A percentile compares a stretch with the other conserved stretches of the same genome.
Conservation (phyloP, 2,888 invertebrate genomes). For the Lissonota sp. region DNA sequence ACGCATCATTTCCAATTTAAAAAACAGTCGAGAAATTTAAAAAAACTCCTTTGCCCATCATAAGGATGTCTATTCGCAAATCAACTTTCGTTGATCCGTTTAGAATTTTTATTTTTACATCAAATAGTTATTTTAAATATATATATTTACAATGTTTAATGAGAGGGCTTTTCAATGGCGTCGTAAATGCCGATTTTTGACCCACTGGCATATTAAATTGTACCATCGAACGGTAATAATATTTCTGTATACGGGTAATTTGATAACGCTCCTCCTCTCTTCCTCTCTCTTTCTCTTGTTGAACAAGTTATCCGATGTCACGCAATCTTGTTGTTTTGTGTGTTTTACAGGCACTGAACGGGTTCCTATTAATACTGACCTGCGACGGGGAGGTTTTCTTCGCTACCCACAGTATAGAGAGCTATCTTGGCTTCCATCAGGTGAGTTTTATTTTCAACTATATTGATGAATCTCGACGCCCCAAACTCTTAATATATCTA, state of each 20-base stretch:
- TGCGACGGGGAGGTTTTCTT: slow-evolving; percentile 99
- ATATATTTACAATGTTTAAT: no score
- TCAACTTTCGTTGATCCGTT: no score
- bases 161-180: no score
- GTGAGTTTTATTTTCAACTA: slow-evolving; percentile 86
- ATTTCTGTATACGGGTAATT: slow-evolving; percentile 59
- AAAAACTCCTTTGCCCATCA: no score
- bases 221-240: slow-evolving; percentile 25
- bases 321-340: slow-evolving; percentile 64
- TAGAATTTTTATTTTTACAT: no score
- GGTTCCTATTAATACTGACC: slow-evolving; percentile 99
- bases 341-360: slow-evolving; percentile 95
- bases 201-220: slow-evolving; percentile 27
- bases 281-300: slow-evolving; percentile 31
- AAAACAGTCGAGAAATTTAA: no score
- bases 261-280: slow-evolving; percentile 55
- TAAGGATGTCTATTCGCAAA: no score
- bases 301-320: slow-evolving; percentile 67
- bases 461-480: neutral
- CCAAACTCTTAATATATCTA: no score
- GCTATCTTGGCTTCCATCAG: slow-evolving; percentile 99
- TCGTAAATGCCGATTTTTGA: no score
- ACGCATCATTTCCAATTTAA: no score
- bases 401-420: slow-evolving; percentile 99
- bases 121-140: no score